Evolutionary conservation across 2,797 vertebrate species (phyloP), one percentile per base, ranked within the genome.

Genomic region (Kryptopterus vitreolus): DNA sequence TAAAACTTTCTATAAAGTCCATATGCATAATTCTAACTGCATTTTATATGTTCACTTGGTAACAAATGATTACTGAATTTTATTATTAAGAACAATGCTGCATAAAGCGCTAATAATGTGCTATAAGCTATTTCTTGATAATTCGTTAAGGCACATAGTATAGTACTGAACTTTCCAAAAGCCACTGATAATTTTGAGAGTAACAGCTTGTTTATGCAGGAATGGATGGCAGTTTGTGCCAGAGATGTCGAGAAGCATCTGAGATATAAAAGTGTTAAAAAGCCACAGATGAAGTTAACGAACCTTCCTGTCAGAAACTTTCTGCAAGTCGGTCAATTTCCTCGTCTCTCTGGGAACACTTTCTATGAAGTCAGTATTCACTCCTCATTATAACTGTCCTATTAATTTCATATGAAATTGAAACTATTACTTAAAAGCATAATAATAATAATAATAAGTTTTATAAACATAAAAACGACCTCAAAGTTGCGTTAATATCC

Each of bases 151-250:
- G 68, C 26, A 29, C 11, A 0, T 11, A 57, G 31, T 10, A 4
- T 24, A 35, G 26, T 50, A 50, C 15, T 3, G 11, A 1, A 33
- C 18, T 33, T 31, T 13, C 9, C 24, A 16, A 75, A 57, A 52
- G 43, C 46, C 11, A n/a, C 31, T 70, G 38, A 43, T 43, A 43
- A 10, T 43, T 43, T 43, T 38, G 70, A 76, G 57, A 59, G 26
- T 76, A 53, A 52, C 72, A 76, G 74, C 65, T 50, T 29, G 73
- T 69, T 81, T 33, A 38, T 53, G 29, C 38, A 31, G 53, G 63
- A 52, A 62, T 71, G 29, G 26, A 70, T 76, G 79, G 59, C 79
- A 61, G 53, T n/a, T 70, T 52, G 62, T 59, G 22, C 20, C 70
- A 46, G 50, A 80, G 29, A 50, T 68, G 57, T 79, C 48, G 24